Conservation (phyloP, 2,113 vertebrate genomes). For the Delphinapterus leucas region DNA sequence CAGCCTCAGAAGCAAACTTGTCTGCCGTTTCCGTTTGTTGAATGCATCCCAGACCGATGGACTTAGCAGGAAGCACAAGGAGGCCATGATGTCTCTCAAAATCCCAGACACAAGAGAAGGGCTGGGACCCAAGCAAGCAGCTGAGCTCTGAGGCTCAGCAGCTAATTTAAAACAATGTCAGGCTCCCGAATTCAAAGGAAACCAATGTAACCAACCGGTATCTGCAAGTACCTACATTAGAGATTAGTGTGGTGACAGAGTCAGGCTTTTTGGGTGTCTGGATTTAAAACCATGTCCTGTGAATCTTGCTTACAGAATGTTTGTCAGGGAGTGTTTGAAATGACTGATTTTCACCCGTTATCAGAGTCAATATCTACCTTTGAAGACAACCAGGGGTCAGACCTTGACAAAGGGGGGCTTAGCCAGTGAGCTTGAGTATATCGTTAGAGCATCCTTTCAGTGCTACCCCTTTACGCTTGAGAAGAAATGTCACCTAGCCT, state of each 20-base stretch:
- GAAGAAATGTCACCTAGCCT: no score
- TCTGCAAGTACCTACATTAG: rapidly evolving
- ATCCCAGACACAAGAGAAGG: background rate
- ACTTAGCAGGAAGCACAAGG: background rate
- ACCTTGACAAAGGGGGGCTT: background rate
- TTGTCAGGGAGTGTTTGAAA: background rate
- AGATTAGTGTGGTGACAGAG: rapidly evolving
- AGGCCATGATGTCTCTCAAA: rapidly evolving
- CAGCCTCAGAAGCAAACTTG: rapidly evolving
- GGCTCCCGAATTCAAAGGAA: background rate
- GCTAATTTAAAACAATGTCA: rapidly evolving
- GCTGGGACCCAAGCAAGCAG: background rate
- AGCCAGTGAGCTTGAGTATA: background rate
- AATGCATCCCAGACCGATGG: rapidly evolving
- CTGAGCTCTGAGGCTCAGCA: background rate
- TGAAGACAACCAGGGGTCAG: background rate
- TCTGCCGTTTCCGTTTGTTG: background rate
- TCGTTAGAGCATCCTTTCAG: background rate
- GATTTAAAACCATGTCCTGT: background rate
- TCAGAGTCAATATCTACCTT: background rate
- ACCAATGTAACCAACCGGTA: rapidly evolving
- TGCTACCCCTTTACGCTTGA: background rate
- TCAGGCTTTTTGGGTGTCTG: rapidly evolving
- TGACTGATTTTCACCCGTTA: background rate
- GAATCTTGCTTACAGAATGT: rapidly evolving